A percentile compares a stretch with the other conserved stretches of the same genome.
phyloP scores from a whole-genome alignment of 35 echinoderm and acorn worm genomes.

The Apostichopus parvimensis region DNA sequence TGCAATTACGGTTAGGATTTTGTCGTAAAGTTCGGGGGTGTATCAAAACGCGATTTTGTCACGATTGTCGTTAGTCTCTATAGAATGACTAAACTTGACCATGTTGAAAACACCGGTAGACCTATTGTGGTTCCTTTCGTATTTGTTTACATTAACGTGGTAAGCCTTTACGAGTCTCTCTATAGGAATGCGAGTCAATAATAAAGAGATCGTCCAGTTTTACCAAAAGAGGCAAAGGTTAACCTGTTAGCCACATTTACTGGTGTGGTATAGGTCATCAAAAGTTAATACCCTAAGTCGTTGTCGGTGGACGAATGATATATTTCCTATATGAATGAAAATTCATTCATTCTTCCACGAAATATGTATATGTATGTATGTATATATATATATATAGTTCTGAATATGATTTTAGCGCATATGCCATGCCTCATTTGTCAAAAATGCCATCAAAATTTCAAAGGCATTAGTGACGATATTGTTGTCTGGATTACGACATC shows the following conservation, averaged over 20 bases:
- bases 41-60: not conserved
- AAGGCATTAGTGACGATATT: too few relatives aligned
- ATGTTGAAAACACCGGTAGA: not conserved
- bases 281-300: too few relatives aligned
- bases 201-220: not conserved
- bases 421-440: too few relatives aligned
- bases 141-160: not conserved
- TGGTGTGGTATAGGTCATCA: not conserved
- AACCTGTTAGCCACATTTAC: not conserved
- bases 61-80: not conserved
- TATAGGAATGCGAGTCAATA: not conserved
- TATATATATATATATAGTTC: too few relatives aligned
- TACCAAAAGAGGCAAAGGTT: not conserved
- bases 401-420: too few relatives aligned
- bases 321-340: too few relatives aligned
- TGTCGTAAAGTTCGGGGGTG: not conserved
- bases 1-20: not conserved
- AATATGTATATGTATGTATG: too few relatives aligned
- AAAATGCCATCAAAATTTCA: too few relatives aligned
- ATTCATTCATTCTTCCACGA: too few relatives aligned
- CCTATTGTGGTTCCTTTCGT: not conserved
- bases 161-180: conserved; percentile 2
- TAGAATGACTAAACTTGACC: not conserved
- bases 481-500: too few relatives aligned
- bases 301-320: too few relatives aligned